Conservation (phyloP, 2,113 vertebrate species). For the Mungos mungo region DNA sequence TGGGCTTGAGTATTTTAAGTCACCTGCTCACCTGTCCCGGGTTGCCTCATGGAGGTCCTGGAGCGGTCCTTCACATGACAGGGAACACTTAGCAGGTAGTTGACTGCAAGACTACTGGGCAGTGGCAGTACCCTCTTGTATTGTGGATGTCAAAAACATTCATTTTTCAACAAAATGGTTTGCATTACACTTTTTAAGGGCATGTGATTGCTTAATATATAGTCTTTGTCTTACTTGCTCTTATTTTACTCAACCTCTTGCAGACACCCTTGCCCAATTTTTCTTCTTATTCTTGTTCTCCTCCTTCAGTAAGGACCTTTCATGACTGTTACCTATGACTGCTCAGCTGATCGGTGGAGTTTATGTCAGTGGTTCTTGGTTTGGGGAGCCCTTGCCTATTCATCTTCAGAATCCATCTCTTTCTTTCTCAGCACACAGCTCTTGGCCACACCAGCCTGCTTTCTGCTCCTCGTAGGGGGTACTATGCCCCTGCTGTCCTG, state of each 20-base stretch:
- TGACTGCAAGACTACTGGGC: neutral
- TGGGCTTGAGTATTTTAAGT: neutral
- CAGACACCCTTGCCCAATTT: neutral
- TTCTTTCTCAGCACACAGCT: neutral
- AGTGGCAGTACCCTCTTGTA: neutral
- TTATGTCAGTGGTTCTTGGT: neutral
- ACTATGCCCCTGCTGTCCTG: neutral
- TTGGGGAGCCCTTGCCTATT: neutral
- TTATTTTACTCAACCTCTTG: neutral
- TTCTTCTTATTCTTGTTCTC: neutral
- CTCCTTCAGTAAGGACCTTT: neutral
- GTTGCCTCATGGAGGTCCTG: neutral
- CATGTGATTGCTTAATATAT: neutral
- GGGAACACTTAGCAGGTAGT: neutral
- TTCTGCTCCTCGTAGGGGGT: neutral
- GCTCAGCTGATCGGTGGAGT: neutral
- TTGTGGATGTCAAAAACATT: neutral
- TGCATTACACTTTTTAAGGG: neutral
- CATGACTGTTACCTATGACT: neutral
- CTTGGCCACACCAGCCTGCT: neutral
- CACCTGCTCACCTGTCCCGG: neutral
- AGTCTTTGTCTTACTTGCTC: neutral
- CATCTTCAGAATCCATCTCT: neutral
- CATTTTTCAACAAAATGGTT: neutral
- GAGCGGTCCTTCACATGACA: neutral